Percentiles rank a stretch among this genome's conserved stretches.
Evolutionary conservation across 35 echinoderm and acorn worm species (phyloP).

Genomic region (Ophioderma brevispina): DNA sequence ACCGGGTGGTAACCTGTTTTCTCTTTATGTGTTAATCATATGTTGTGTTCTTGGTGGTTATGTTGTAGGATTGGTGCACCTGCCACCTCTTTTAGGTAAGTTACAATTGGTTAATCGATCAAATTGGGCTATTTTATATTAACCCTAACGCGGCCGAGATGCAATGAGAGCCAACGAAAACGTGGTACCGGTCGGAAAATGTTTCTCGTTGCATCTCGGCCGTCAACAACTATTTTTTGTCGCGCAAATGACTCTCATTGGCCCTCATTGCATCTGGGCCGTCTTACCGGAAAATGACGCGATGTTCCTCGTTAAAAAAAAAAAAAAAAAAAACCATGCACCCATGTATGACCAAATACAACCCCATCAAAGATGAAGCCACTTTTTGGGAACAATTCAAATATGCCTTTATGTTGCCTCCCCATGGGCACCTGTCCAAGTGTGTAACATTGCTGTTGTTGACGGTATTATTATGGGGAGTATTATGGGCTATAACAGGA

Average conservation of each 20-base stretch:
- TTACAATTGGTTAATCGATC: no score
- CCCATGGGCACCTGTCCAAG: slow-evolving; percentile 41
- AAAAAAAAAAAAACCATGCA: not conserved
- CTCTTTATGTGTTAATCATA: slow-evolving; percentile 73
- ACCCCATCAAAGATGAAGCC: slow-evolving; percentile 50
- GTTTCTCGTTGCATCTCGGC: no score
- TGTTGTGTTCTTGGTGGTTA: slow-evolving; percentile 72
- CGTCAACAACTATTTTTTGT: no score
- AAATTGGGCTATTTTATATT: no score
- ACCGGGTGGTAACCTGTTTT: slow-evolving; percentile 92
- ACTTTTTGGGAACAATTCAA: slow-evolving; percentile 51
- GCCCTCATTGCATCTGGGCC: no score
- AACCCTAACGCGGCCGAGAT: no score
- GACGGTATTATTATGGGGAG: slow-evolving; percentile 55
- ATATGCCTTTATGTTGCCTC: slow-evolving; percentile 70
- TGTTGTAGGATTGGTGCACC: slow-evolving; percentile 59
- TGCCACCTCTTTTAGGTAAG: slow-evolving; percentile 85
- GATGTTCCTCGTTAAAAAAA: no score
- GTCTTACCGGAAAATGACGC: no score
- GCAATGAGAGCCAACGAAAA: no score
- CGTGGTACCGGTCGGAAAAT: no score
- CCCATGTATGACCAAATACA: slow-evolving; percentile 47
- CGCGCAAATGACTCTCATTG: no score
- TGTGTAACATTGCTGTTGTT: slow-evolving; percentile 51
- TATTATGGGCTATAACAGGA: slow-evolving; percentile 79